Percentiles rank a stretch among this genome's conserved stretches.
These are phyloP conservation scores for Podargus strigoides DNA, from an alignment of 2,797 vertebrate genomes.

Conservation along the genomic window DNA sequence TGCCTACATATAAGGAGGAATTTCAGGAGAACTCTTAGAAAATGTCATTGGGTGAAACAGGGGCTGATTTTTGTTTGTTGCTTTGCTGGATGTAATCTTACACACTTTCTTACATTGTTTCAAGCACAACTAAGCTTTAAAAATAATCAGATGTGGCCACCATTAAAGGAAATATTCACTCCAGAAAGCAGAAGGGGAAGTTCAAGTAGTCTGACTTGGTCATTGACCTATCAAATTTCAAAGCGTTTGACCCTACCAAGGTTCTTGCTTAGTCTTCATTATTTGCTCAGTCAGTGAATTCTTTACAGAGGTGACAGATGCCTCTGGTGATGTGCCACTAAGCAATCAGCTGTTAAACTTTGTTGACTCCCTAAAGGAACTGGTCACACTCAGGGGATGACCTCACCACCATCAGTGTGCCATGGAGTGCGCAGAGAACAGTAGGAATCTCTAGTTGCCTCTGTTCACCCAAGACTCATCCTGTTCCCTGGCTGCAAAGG, in stretches of 20 bases:
- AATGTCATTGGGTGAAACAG: background rate
- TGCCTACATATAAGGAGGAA: background rate
- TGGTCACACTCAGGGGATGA: background rate
- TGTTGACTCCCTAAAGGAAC: background rate
- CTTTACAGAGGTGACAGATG: background rate
- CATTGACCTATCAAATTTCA: background rate
- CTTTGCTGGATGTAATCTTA: background rate
- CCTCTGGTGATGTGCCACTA: background rate
- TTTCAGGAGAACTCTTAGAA: background rate
- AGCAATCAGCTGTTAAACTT: background rate
- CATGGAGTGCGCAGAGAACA: background rate
- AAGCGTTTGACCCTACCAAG: background rate
- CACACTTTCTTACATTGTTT: background rate
- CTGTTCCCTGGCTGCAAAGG: background rate
- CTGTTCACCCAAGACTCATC: background rate
- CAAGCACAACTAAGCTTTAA: background rate
- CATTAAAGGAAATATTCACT: background rate
- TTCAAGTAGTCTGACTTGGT: background rate
- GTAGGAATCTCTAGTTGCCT: background rate
- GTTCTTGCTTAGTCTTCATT: background rate
- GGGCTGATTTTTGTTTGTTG: background rate
- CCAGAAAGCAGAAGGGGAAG: background rate
- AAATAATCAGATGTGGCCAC: background rate
- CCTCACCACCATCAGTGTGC: background rate
- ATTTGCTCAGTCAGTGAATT: background rate